Percentiles rank a stretch among this genome's conserved stretches.
Evolutionary conservation across 92 coral and sea anemone species (phyloP).

Genomic region (Siderastrea radians): DNA sequence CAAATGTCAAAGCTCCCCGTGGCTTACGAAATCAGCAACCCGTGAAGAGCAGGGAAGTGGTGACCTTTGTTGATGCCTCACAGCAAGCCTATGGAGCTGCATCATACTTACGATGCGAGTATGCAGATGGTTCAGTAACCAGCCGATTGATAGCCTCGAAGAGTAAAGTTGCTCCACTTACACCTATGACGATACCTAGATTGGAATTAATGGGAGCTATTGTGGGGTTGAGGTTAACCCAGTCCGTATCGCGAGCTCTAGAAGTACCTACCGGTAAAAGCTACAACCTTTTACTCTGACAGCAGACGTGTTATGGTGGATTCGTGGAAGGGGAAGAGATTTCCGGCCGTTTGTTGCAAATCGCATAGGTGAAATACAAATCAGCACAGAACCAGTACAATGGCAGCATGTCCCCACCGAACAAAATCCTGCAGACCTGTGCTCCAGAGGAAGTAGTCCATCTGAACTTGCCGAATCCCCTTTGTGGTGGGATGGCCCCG

Average conservation of each 20-base stretch:
- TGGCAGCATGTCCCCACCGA: slow-evolving; percentile 78
- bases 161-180: slow-evolving; percentile 64
- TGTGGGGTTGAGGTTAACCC: slow-evolving; percentile 67
- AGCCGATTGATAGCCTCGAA: slow-evolving; percentile 57
- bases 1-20: slow-evolving; percentile 58
- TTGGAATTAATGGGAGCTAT: slow-evolving; percentile 71
- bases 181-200: slow-evolving; percentile 66
- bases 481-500: slow-evolving; percentile 75
- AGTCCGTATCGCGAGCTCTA: slow-evolving; percentile 37
- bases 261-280: slow-evolving; percentile 55
- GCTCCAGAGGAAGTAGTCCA: slow-evolving; percentile 58
- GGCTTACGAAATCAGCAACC: slow-evolving; percentile 53
- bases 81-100: slow-evolving; percentile 70
- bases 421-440: slow-evolving; percentile 61
- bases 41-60: slow-evolving; percentile 43
- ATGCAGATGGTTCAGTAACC: slow-evolving; percentile 57
- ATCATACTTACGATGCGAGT: slow-evolving; percentile 56
- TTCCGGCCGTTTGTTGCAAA: slow-evolving; percentile 84
- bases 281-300: slow-evolving; percentile 63
- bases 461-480: slow-evolving; percentile 35
- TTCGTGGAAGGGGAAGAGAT: slow-evolving; percentile 65
- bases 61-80: slow-evolving; percentile 80
- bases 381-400: slow-evolving; percentile 64
- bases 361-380: slow-evolving; percentile 70
- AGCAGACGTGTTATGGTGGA: slow-evolving; percentile 83